These are phyloP conservation scores for Coleophora flavipennella DNA, from an alignment of 2,888 invertebrate species.

Conservation along the genomic window DNA sequence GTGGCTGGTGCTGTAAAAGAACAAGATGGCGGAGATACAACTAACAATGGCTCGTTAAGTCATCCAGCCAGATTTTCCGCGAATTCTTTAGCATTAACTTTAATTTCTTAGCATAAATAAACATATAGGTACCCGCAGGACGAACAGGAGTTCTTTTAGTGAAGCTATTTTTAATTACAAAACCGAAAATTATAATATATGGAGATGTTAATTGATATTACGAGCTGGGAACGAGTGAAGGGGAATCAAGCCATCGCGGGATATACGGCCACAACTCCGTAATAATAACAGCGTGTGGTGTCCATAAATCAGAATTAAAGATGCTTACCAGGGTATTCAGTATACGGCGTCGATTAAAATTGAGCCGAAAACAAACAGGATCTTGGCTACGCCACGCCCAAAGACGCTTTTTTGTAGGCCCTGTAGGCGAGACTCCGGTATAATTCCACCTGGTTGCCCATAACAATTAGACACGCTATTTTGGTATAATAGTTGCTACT, in stretches of 20 bases:
- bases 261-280: conserved; percentile 48
- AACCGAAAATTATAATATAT: conserved; percentile 29
- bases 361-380: conserved; percentile 61
- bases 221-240: conserved; percentile 41
- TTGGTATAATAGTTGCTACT: conserved; percentile 35
- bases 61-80: conserved; percentile 18
- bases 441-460: conserved; percentile 40
- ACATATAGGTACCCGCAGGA: not conserved
- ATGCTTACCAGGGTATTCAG: conserved; percentile 46
- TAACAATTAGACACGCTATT: conserved; percentile 41
- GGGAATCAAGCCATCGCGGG: conserved; percentile 41
- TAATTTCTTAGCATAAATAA: conserved; percentile 12
- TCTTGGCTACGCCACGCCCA: conserved; percentile 36
- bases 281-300: conserved; percentile 57
- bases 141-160: conserved; percentile 11
- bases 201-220: conserved; percentile 64
- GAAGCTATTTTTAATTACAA: conserved; percentile 14
- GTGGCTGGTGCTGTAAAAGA: conserved; percentile 19
- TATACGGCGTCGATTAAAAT: conserved; percentile 57
- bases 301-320: conserved; percentile 67
- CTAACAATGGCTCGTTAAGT: conserved; percentile 34
- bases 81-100: conserved; percentile 2
- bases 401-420: conserved; percentile 30
- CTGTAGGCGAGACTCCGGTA: conserved; percentile 33
- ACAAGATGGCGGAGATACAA: conserved; percentile 32